Percentiles rank a stretch among this genome's conserved stretches.
phyloP scores from a whole-genome alignment of 1,140 invertebrate genomes.

The Sycobia sp. region DNA sequence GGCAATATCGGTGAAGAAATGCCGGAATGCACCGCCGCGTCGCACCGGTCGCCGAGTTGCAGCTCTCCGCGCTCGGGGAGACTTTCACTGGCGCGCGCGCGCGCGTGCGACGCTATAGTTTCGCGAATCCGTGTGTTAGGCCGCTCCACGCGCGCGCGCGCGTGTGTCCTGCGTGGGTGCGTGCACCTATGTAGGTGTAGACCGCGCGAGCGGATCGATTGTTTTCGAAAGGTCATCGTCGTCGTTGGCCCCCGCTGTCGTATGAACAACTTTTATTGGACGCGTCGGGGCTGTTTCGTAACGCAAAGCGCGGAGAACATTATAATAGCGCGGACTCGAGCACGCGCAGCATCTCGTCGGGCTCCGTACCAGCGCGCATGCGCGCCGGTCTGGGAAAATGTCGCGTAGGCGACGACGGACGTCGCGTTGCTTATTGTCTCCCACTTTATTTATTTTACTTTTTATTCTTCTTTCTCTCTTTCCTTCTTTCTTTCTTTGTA shows the following conservation, averaged over 20 bases:
- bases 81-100: conserved; percentile 56
- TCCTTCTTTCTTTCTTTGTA: neutral
- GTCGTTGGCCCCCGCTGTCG: conserved; percentile 32
- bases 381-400: too few species aligned
- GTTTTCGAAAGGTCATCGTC: conserved; percentile 54
- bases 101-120: too few species aligned
- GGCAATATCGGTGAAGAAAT: conserved; percentile 54
- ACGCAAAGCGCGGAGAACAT: too few species aligned
- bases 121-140: neutral
- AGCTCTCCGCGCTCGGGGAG: conserved; percentile 46
- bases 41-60: neutral
- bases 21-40: conserved; percentile 45
- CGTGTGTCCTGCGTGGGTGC: too few species aligned
- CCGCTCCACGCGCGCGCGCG: neutral
- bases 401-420: too few species aligned
- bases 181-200: too few species aligned
- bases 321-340: too few species aligned
- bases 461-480: neutral
- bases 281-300: too few species aligned
- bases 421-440: too few species aligned
- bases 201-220: conserved; percentile 53
- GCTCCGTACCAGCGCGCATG: too few species aligned
- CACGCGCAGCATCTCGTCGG: too few species aligned
- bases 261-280: too few species aligned
- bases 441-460: neutral